Conservation (phyloP, 1,140 invertebrate species). For the Pogonognathellus flavescens region DNA sequence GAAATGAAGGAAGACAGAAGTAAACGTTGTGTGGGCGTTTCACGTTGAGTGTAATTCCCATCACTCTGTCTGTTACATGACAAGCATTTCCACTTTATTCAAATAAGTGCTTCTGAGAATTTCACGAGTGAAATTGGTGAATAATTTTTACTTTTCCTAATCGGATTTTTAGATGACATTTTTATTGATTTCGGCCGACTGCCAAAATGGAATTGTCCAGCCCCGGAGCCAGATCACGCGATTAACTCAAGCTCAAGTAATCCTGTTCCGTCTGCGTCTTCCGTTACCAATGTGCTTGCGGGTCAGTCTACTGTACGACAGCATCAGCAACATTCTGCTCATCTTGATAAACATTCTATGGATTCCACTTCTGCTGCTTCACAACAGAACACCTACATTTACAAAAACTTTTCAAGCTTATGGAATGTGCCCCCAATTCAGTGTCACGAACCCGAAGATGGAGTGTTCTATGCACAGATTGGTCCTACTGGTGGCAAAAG, state of each 20-base stretch:
- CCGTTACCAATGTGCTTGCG: slow-evolving; percentile 22
- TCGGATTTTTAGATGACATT: slow-evolving; percentile 74
- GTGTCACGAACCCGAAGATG: slow-evolving; percentile 89
- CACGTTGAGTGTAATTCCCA: no score
- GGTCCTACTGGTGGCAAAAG: slow-evolving; percentile 85
- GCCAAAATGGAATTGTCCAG: slow-evolving; percentile 92
- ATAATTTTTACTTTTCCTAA: slow-evolving; percentile 19
- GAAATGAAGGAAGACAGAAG: neutral
- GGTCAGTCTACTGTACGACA: slow-evolving; percentile 69
- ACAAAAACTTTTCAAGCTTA: slow-evolving; percentile 41
- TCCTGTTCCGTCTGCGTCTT: slow-evolving; percentile 54
- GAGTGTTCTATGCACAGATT: slow-evolving; percentile 91
- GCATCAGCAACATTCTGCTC: slow-evolving; percentile 5
- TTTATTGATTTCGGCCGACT: slow-evolving; percentile 88
- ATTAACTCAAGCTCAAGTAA: slow-evolving; percentile 11
- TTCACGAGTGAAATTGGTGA: neutral
- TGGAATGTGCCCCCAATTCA: slow-evolving; percentile 91
- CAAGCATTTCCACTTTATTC: slow-evolving; percentile 5
- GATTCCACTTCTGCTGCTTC: neutral
- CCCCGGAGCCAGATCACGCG: slow-evolving; percentile 72
- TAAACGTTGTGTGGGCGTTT: neutral
- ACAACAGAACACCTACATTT: slow-evolving; percentile 29
- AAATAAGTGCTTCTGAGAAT: slow-evolving; percentile 13
- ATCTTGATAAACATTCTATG: slow-evolving; percentile 1
- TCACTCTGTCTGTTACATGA: neutral